Evolutionary conservation across 2,797 vertebrate species (phyloP).

Genomic region (Euthynnus affinis): DNA sequence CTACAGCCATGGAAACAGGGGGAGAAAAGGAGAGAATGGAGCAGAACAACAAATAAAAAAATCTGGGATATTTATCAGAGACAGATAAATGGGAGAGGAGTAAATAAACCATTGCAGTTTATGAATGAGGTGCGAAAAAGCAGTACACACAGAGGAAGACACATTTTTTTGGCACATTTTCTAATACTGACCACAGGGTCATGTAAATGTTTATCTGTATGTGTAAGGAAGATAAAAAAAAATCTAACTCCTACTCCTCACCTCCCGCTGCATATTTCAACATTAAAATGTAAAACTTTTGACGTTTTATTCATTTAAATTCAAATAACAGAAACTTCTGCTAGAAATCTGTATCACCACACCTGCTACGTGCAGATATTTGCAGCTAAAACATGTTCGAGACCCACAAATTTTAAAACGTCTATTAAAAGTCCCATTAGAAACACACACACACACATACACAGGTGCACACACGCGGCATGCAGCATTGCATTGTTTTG

Average conservation of each 20-base stretch:
- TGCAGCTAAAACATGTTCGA: neutral
- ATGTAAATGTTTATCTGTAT: constrained; percentile 25
- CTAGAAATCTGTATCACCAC: no score
- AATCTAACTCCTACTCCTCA: neutral
- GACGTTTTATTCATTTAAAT: neutral
- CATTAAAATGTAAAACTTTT: neutral
- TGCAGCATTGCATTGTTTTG: neutral
- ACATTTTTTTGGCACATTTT: neutral
- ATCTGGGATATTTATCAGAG: neutral
- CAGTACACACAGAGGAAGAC: no score
- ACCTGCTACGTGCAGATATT: neutral
- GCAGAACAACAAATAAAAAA: constrained; percentile 7
- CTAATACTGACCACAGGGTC: constrained; percentile 1
- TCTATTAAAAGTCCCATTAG: neutral
- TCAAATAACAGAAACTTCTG: neutral
- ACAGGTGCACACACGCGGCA: neutral
- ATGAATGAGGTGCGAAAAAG: constrained; percentile 17
- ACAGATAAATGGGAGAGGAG: constrained; percentile 15
- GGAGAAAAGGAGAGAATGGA: constrained; percentile 31
- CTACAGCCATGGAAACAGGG: constrained; percentile 45
- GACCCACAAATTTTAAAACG: no score
- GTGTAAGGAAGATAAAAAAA: constrained; percentile 23
- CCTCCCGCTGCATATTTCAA: neutral
- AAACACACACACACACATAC: neutral
- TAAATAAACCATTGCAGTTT: constrained; percentile 7